Conservation (phyloP, 2,113 vertebrate species). For the Bothrops jararaca region DNA sequence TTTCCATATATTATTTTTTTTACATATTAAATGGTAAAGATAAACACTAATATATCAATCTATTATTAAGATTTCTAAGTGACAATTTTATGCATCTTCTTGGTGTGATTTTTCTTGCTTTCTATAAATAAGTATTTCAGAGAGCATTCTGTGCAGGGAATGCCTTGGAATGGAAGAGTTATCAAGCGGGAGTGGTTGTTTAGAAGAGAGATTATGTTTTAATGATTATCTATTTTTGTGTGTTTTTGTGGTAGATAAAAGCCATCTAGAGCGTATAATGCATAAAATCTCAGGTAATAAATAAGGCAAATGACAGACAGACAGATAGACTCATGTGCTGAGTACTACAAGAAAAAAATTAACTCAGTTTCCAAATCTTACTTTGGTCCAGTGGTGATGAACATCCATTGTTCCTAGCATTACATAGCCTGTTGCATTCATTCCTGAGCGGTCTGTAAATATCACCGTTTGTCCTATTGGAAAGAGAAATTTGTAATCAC, state of each 20-base stretch:
- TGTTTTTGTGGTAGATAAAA: neutral
- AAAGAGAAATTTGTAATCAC: conserved; percentile 43
- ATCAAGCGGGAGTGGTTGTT: neutral
- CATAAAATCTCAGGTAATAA: neutral
- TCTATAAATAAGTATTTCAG: neutral
- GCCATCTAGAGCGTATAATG: neutral
- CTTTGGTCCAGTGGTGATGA: conserved; percentile 93
- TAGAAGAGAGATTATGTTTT: neutral
- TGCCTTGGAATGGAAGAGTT: neutral
- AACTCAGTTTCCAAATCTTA: conserved; percentile 61
- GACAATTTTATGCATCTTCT: neutral
- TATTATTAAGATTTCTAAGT: neutral
- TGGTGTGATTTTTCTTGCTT: neutral
- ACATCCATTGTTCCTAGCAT: conserved; percentile 96
- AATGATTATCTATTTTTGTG: neutral
- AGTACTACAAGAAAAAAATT: neutral
- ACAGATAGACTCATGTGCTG: neutral
- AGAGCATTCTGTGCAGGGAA: neutral
- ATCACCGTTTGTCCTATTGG: conserved; percentile 79
- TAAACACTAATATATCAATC: neutral
- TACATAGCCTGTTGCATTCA: conserved; percentile 88
- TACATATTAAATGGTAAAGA: neutral
- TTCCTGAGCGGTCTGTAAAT: conserved; percentile 90
- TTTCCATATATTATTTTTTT: neutral
- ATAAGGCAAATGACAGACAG: neutral